Evolutionary conservation across 37 sponge, comb jelly and placozoan species (phyloP), one percentile per base, ranked within the genome.

Genomic region (Geodia barretti): DNA sequence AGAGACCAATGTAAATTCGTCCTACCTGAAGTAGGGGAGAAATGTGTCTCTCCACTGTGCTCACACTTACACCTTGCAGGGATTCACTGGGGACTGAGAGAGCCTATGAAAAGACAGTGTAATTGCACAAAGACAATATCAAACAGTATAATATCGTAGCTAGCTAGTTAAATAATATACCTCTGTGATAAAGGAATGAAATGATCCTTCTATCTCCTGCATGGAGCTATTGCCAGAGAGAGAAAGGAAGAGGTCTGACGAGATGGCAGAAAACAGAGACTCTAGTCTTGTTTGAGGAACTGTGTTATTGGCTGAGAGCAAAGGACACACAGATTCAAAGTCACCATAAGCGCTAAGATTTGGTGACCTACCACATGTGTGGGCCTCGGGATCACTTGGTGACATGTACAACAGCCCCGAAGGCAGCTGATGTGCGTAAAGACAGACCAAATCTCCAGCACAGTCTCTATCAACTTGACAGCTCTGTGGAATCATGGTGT

Each of bases 391-490:
- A 64, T 90, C 59, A 11, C 17, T 30, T 11, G 40, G 60, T 39
- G 88, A 86, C 60, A 94, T 94, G 86, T 94, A 94, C 70, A 62
- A 76, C 67, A 94, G 88, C 21, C 20, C 36, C 60, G 91, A 90
- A 26, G 86, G 88, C 24, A 90, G 78, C 40, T 62, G 71, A 34
- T 90, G 79, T 41, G 84, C 29, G 70, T 84, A 86, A 64, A 94
- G 68, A 74, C 95, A 94, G 8, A 90, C 74, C 77, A 84, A 66
- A 0, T 90, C 84, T 26, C 80, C 88, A 20, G 20, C 70, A 76
- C 95, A 94, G 81, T 94, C 95, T 1, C 78, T 32, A 42, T 94
- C 82, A 29, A 58, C 19, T 19, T 43, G 32, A 54, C 90, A 89
- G 29, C 60, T 29, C 90, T 88, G 72, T 37, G 63, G 59, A 73